Conservation (phyloP, 2,888 invertebrate species). For the Polydesmus complanatus region DNA sequence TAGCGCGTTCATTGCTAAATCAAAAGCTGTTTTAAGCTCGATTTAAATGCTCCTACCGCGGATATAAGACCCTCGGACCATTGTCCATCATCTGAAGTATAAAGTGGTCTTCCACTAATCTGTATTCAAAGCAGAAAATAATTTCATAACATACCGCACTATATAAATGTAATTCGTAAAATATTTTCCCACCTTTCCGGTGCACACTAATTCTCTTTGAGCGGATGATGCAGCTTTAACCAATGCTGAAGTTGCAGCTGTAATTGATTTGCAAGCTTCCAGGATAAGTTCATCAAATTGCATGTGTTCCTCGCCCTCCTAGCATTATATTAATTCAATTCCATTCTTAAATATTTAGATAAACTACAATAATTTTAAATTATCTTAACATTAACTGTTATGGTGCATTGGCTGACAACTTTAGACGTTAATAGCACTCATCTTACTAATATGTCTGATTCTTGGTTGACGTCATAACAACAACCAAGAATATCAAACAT, state of each 20-base stretch:
- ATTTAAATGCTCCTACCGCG: slow-evolving; percentile 40
- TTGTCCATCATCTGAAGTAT: slow-evolving; percentile 87
- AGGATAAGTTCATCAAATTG: slow-evolving; percentile 99
- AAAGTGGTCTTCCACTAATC: slow-evolving; percentile 59
- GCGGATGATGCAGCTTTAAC: slow-evolving; percentile 95
- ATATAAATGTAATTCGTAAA: background rate
- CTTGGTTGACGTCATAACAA: slow-evolving; percentile 73
- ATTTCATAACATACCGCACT: background rate
- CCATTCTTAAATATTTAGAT: slow-evolving; percentile 17
- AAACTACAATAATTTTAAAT: background rate
- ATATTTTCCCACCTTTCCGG: slow-evolving; percentile 53
- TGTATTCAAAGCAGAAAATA: slow-evolving; percentile 19
- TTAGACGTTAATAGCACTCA: slow-evolving; percentile 38
- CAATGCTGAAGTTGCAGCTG: slow-evolving; percentile 89
- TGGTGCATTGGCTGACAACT: background rate
- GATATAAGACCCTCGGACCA: slow-evolving; percentile 96
- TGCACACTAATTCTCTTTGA: slow-evolving; percentile 81
- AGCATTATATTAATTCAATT: slow-evolving; percentile 23
- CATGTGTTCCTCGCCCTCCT: slow-evolving; percentile 83
- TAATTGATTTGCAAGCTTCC: slow-evolving; percentile 94
- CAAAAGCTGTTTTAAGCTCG: background rate
- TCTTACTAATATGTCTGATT: slow-evolving; percentile 98
- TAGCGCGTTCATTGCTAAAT: background rate
- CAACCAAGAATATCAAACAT: slow-evolving; percentile 99
- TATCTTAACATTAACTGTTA: no score